A percentile compares a stretch with the other conserved stretches of the same genome.
These are phyloP conservation scores for Oreonectes daqikongensis DNA, from an alignment of 2,797 vertebrate genomes.

Conservation along the genomic window DNA sequence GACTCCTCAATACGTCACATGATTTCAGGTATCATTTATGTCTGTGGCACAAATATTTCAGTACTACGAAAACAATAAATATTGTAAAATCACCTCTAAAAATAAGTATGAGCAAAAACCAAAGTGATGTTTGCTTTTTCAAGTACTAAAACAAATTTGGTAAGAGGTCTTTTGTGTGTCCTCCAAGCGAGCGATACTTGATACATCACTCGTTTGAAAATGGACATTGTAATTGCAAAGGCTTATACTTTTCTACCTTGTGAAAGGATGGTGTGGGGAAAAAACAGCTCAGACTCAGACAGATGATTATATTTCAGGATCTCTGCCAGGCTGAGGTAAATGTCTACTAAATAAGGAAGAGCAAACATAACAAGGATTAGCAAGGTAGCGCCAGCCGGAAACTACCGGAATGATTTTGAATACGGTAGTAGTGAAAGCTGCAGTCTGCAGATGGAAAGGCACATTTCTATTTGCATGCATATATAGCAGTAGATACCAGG, in stretches of 20 bases:
- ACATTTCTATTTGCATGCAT: neutral
- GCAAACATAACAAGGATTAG: neutral
- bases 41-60: neutral
- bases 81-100: neutral
- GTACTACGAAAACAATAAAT: neutral
- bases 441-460: neutral
- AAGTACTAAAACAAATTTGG: neutral
- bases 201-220: neutral
- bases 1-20: too few species aligned
- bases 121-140: neutral
- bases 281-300: neutral
- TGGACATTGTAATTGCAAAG: conserved; percentile 5
- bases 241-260: neutral
- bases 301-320: neutral
- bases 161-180: neutral
- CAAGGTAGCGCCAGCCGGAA: neutral
- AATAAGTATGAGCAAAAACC: neutral
- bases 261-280: neutral
- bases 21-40: neutral
- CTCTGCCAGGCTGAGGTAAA: neutral
- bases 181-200: neutral
- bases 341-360: neutral
- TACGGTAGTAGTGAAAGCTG: neutral
- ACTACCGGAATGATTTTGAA: neutral
- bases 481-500: neutral